Evolutionary conservation across 1,140 invertebrate species (phyloP), one percentile per base, ranked within the genome.

Genomic region (Luehdorfia chinensis): DNA sequence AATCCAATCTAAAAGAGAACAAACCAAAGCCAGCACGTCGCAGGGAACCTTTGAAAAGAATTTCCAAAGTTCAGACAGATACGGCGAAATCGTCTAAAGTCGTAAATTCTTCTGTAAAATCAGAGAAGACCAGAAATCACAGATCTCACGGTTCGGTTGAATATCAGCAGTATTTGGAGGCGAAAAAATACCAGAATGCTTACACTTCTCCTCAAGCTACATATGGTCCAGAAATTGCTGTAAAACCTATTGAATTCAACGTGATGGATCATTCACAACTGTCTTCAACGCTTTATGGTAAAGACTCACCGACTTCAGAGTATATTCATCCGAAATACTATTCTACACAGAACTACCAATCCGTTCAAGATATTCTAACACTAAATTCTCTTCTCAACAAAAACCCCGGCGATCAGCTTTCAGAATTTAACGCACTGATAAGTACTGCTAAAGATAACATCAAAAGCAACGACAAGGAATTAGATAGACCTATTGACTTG

Each of bases 121-220:
- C 62, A 8, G 60, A 70, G 23, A 75, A 65, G 32, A 75, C 45
- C 14, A 75, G 83, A 64, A 84, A 71, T 30, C 78, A 84, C 37
- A 81, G 83, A 63, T 86, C 83, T 1, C 64, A 75, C 7, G 78
- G 78, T 2, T 79, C 83, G 2, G 43, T 65, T 11, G 65, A 75
- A 34, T 68, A 75, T 55, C n/a, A n/a, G n/a, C n/a, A n/a, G n/a
- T n/a, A n/a, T n/a, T n/a, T n/a, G n/a, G n/a, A n/a, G n/a, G n/a
- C n/a, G n/a, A n/a, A n/a, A n/a, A n/a, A n/a, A n/a, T n/a, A n/a
- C n/a, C n/a, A n/a, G n/a, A n/a, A n/a, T n/a, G n/a, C n/a, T n/a
- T n/a, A n/a, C n/a, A n/a, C n/a, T n/a, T n/a, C n/a, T n/a, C n/a
- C n/a, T n/a, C 62, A 65, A 12, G 19, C 9, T 4, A 6, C 6